Evolutionary conservation across 2,888 invertebrate species (phyloP), one percentile per base, ranked within the genome.

Genomic region (Athrips mouffetella): DNA sequence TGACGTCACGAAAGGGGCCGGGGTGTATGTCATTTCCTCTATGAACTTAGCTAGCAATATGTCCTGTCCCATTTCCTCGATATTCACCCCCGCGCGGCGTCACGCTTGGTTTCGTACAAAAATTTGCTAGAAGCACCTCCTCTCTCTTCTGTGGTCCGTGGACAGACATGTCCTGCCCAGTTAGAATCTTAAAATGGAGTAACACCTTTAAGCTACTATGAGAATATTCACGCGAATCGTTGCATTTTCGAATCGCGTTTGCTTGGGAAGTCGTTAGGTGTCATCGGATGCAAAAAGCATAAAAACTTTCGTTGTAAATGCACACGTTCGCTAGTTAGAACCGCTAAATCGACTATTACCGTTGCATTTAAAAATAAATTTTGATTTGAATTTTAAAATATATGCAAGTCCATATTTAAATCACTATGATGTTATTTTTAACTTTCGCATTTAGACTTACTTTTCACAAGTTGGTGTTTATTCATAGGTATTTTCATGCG

Each of bases 241-340:
- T 72, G 72, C 73, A 73, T 71, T 76, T 69, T 65, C 63, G 63
- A 37, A 61, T 62, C 61, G 63, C 68, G 74, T 77, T 78, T 77
- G 68, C 63, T 54, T 68, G 70, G 74, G 73, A 78, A 77, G 75
- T 80, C 75, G 80, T 81, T 80, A 79, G 72, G 73, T 66, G 70
- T 69, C 65, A 67, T 70, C 65, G 62, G 62, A 65, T 68, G 59
- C 63, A 74, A 76, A 80, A 76, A 76, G 69, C 61, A 58, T 57
- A 57, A 47, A 60, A 68, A 59, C 69, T 67, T 62, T 60, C 70
- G 70, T 72, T 69, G 69, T 69, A 60, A 69, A 68, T 69, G 65
- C 69, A 64, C 62, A 58, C 58, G 60, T 54, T 8, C 37, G n/a
- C 37, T 20, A 21, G 37, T 21, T 21, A 21, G 21, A 37, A 21